Conservation (phyloP, 2,797 vertebrate species). For the Semotilus atromaculatus region DNA sequence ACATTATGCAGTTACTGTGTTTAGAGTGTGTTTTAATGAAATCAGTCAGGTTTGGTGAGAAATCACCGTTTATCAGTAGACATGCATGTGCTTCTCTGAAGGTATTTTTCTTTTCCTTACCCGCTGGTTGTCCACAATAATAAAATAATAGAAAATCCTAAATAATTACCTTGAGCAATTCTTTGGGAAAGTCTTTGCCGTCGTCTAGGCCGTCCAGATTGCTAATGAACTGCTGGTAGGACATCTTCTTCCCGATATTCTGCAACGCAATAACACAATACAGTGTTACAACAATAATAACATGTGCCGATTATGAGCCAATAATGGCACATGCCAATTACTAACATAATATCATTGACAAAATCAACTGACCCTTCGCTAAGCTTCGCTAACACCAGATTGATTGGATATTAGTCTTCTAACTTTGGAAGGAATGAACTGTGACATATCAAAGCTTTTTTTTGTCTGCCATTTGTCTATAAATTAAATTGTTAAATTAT, state of each 20-base stretch:
- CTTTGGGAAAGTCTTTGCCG: slow-evolving; percentile 93
- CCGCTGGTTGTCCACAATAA: background rate
- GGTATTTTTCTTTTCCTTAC: background rate
- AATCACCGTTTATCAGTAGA: background rate
- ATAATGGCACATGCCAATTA: background rate
- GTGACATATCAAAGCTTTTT: background rate
- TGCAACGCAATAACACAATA: slow-evolving; percentile 69
- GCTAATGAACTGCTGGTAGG: slow-evolving; percentile 93
- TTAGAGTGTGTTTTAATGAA: background rate
- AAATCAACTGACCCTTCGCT: background rate
- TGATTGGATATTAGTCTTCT: background rate
- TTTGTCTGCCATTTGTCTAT: background rate
- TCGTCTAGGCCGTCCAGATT: slow-evolving; percentile 94
- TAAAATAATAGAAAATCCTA: background rate
- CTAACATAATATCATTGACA: background rate
- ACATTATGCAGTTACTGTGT: background rate
- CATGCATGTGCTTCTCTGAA: background rate
- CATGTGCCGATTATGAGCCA: background rate
- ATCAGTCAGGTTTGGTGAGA: slow-evolving; percentile 9
- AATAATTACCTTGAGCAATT: slow-evolving; percentile 89
- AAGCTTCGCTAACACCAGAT: background rate
- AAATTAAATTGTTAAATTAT: background rate
- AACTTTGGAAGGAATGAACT: background rate
- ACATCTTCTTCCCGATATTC: slow-evolving; percentile 99
- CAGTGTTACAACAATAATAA: background rate